Evolutionary conservation across 2,888 invertebrate genomes (phyloP).

Genomic region (Kryphioiulus occultus): DNA sequence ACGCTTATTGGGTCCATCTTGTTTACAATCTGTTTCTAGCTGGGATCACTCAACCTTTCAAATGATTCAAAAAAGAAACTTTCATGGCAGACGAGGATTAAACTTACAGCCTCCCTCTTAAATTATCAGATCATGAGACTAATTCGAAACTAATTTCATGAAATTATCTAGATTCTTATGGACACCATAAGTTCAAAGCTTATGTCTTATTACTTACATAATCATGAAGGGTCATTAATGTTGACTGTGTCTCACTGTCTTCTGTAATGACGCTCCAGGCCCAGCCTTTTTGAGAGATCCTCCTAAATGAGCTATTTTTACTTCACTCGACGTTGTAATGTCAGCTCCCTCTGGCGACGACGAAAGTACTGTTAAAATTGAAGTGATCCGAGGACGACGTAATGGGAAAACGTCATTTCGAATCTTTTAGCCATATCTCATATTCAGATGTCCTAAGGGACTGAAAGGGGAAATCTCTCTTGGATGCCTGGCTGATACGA

Average conservation of each 20-base stretch:
- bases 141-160: no score
- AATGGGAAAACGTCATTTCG: slow-evolving; percentile 16
- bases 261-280: neutral
- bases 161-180: no score
- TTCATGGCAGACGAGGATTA: no score
- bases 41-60: no score
- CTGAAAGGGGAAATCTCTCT: neutral
- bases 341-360: neutral
- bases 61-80: no score
- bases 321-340: neutral
- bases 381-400: neutral
- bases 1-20: no score
- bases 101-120: no score
- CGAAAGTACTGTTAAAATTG: neutral
- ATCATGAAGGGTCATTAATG: no score
- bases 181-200: no score
- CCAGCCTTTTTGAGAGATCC: neutral
- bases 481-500: neutral
- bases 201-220: no score
- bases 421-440: slow-evolving; percentile 8
- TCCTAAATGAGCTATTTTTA: neutral
- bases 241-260: neutral
- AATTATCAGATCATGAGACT: no score
- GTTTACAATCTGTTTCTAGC: no score
- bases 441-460: slow-evolving; percentile 7